Evolutionary conservation across 1,140 invertebrate species (phyloP), one percentile per base, ranked within the genome.

Genomic region (Drosophila pandora): DNA sequence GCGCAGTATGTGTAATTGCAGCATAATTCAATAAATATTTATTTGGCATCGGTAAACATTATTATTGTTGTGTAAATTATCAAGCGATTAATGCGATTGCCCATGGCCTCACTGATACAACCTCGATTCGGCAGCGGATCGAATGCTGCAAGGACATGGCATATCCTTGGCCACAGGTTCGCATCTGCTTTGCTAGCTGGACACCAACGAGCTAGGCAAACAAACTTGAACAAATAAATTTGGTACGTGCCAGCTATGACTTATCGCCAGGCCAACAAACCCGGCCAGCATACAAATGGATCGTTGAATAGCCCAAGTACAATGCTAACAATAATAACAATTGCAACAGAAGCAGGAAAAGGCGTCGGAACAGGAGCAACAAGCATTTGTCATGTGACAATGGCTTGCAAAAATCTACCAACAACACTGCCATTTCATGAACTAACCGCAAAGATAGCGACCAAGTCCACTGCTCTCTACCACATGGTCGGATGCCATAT

Each of bases 321-420:
- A 56, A 49, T 45, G 58, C 55, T 23, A 82, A 39, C 49, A 60
- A 57, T 61, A 63, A 68, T 62, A 82, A 62, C 63, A 76, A 69
- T 49, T 70, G 58, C 43, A 28, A 32, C 47, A 22, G 47, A 41
- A 50, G 43, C 60, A 32, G 48, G 32, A 43, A 59, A 25, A 53
- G 48, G 21, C 62, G 32, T 41, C 34, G 28, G 34, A 39, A 45
- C 41, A 64, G 71, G 34, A 63, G 70, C 82, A 77, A 87, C 69
- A 87, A 81, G 67, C 82, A 82, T 85, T 88, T 87, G 78, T 88
- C 82, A 87, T 85, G 49, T 62, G 60, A 67, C 78, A 82, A 72
- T 78, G 61, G 57, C 53, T 32, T 30, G 56, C 73, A 82, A 88
- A 85, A 85, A 85, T 85, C 64, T 62, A 58, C 68, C 22, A 53